Base-by-base conservation (phyloP, 2,888 invertebrate species). In the Platycheirus albimanus region DNA sequence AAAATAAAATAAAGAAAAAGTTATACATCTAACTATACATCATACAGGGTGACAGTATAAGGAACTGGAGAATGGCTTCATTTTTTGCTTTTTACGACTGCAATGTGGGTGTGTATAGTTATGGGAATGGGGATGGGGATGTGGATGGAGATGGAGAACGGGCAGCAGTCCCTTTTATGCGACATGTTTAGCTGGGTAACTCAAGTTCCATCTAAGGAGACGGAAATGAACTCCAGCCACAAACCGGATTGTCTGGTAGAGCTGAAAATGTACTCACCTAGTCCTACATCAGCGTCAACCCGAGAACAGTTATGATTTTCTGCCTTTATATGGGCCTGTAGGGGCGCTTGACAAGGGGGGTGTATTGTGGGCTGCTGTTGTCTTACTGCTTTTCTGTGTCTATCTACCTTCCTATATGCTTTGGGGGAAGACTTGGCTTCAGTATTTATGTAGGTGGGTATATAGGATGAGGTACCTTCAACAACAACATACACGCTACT, bases 221-320 rank as follows among this genome's bases (percentile, higher is more conserved):
- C 72, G 74, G 83, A 78, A 83, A 83, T 74, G 72, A 74, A 74
- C 78, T 83, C 72, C 56, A 72, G 74, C 78, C 83, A 70, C 83
- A 83, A 75, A 83, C 83, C 69, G 69, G 72, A 78, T 83, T 83
- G 78, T 83, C 83, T 83, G 83, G 78, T 69, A 64, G 54, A 78
- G 72, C 78, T 83, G 83, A 83, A 69, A 78, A 78, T 78, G 83
- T 83, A 72, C 72, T 72, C 83, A 74, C 72, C 72, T 83, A 78
- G 78, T 78, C 74, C 83, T 83, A 83, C 83, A 83, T 78, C 78
- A 74, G 78, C 78, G 78, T 69, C 83, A 78, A 78, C 72, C 78
- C 83, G 69, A 69, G 63, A 83, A 78, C 78, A 78, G 77, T 83
- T 78, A 78, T 78, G 78, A 83, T 78, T 64, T 69, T 58, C 69